phyloP scores from a whole-genome alignment of 2,113 vertebrate species.

The Sminthopsis crassicaudata region DNA sequence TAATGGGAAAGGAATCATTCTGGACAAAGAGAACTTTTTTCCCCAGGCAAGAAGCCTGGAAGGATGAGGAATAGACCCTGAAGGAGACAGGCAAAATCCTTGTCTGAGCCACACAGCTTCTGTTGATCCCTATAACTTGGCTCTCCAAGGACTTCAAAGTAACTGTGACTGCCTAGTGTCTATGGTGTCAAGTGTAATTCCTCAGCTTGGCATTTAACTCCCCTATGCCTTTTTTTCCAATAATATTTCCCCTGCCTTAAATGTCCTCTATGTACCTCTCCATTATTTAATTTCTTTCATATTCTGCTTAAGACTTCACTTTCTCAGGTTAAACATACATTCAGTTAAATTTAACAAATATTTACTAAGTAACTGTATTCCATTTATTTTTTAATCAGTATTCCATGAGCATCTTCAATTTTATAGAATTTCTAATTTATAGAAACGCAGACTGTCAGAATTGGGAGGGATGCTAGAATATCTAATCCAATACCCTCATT shows the following conservation, averaged over 20 bases:
- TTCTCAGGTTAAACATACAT: background rate
- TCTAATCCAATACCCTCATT: background rate
- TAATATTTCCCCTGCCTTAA: background rate
- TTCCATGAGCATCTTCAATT: background rate
- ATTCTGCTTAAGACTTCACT: background rate
- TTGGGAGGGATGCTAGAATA: background rate
- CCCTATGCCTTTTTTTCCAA: background rate
- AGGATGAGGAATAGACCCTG: background rate
- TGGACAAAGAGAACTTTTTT: background rate
- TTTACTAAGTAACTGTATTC: background rate
- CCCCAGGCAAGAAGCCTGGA: background rate
- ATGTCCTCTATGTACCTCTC: slow-evolving; percentile 2
- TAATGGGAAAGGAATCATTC: background rate
- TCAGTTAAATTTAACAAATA: background rate
- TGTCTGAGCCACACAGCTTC: background rate
- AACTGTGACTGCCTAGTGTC: background rate
- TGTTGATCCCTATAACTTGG: background rate
- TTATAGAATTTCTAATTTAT: background rate
- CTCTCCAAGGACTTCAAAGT: background rate
- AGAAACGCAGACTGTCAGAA: background rate
- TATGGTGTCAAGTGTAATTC: background rate
- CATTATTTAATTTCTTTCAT: background rate
- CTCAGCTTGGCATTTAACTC: background rate
- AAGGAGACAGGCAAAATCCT: background rate
- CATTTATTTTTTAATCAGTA: background rate